These are phyloP conservation scores for Pipra filicauda DNA, from an alignment of 2,113 vertebrate species.

Conservation along the genomic window DNA sequence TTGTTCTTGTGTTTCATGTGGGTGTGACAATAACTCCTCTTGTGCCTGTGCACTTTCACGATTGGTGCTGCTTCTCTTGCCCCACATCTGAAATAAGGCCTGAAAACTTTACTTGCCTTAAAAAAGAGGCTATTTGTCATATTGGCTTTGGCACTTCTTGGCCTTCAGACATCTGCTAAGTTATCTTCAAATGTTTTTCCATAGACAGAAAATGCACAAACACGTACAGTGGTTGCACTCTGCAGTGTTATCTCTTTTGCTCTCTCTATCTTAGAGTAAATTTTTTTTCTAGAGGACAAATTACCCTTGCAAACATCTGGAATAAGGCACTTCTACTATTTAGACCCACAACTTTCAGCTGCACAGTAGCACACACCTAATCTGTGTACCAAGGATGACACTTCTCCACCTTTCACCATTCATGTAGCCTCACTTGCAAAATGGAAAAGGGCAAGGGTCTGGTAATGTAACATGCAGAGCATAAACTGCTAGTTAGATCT, in stretches of 20 bases:
- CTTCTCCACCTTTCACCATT: constrained; percentile 7
- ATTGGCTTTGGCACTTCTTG: neutral
- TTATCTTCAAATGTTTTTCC: neutral
- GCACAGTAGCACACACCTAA: neutral
- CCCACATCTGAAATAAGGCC: neutral
- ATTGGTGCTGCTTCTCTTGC: neutral
- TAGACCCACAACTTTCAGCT: neutral
- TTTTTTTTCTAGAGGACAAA: neutral
- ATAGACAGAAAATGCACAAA: neutral
- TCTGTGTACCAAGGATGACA: neutral
- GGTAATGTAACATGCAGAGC: neutral
- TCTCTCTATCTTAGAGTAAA: neutral
- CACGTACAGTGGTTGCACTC: neutral
- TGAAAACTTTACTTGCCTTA: neutral
- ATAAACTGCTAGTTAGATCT: constrained; percentile 9
- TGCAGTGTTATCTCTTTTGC: neutral
- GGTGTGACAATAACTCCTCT: neutral
- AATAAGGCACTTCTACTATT: neutral
- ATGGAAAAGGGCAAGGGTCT: neutral
- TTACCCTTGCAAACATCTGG: neutral
- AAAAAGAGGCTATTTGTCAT: neutral
- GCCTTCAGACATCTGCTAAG: neutral
- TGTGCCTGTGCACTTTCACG: neutral
- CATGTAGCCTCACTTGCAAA: neutral
- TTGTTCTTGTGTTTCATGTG: neutral